Evolutionary conservation across 2,888 invertebrate species (phyloP).

Genomic region (Troilus luridus): DNA sequence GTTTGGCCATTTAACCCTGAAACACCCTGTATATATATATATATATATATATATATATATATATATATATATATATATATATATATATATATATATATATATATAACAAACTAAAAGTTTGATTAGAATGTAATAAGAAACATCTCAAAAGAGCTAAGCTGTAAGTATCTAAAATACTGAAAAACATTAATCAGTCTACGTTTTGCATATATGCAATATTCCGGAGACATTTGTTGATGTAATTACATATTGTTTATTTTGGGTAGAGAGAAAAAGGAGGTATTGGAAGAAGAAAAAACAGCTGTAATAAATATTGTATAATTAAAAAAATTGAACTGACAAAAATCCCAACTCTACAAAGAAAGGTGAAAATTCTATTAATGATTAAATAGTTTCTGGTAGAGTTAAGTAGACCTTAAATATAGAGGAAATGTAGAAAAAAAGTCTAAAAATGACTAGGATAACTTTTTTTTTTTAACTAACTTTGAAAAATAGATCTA

Average conservation of each 20-base stretch:
- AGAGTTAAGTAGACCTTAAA: slow-evolving; percentile 52
- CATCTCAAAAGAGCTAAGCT: no score
- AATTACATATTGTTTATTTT: background rate
- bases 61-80: no score
- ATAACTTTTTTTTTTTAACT: slow-evolving; percentile 62
- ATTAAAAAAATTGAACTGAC: slow-evolving; percentile 63
- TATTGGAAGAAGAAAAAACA: slow-evolving; percentile 21
- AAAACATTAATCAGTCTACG: no score
- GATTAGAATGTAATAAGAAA: no score
- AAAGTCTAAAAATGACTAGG: slow-evolving; percentile 65
- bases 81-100: no score
- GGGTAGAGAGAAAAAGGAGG: background rate
- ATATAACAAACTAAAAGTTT: no score
- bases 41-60: no score
- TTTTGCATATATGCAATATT: no score
- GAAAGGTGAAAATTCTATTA: slow-evolving; percentile 62
- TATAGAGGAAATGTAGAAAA: slow-evolving; percentile 57
- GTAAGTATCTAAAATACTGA: no score
- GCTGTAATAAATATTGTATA: slow-evolving; percentile 60
- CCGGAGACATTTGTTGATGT: background rate
- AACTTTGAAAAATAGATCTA: slow-evolving; percentile 66
- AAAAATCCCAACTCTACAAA: slow-evolving; percentile 62
- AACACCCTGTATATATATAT: no score
- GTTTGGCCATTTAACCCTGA: no score
- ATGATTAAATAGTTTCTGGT: slow-evolving; percentile 61